Percentiles rank a stretch among this genome's conserved stretches.
phyloP scores from a whole-genome alignment of 2,797 vertebrate genomes.

The Fundulus diaphanus region DNA sequence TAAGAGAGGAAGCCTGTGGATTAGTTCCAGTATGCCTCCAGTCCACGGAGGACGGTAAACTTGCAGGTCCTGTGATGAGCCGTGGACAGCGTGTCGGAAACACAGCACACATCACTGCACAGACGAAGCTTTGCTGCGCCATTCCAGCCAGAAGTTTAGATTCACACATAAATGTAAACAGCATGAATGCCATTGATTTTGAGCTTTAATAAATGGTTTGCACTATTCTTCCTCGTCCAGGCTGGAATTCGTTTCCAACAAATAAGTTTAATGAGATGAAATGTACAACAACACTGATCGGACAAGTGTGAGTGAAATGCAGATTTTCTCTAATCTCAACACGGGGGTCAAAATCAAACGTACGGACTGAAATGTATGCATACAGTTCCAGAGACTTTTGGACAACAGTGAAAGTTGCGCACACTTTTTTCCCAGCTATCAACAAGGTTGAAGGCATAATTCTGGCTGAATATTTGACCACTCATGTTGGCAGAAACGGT shows the following conservation, averaged over 20 bases:
- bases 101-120: conserved; percentile 59
- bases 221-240: neutral
- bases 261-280: neutral
- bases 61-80: conserved; percentile 15
- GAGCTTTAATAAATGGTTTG: neutral
- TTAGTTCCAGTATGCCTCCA: conserved; percentile 40
- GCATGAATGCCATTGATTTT: neutral
- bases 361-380: neutral
- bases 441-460: neutral
- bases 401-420: neutral
- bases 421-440: neutral
- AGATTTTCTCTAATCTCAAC: neutral
- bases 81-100: conserved; percentile 14
- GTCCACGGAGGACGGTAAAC: conserved; percentile 25
- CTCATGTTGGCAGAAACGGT: neutral
- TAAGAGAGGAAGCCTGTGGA: conserved; percentile 24
- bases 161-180: neutral
- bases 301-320: neutral
- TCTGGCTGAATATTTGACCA: neutral
- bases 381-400: neutral
- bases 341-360: neutral
- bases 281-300: neutral
- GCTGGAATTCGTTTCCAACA: neutral
- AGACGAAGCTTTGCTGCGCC: conserved; percentile 17
- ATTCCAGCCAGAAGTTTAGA: neutral